phyloP scores from a whole-genome alignment of 1,140 invertebrate species.

The Phenacoccus solenopsis region DNA sequence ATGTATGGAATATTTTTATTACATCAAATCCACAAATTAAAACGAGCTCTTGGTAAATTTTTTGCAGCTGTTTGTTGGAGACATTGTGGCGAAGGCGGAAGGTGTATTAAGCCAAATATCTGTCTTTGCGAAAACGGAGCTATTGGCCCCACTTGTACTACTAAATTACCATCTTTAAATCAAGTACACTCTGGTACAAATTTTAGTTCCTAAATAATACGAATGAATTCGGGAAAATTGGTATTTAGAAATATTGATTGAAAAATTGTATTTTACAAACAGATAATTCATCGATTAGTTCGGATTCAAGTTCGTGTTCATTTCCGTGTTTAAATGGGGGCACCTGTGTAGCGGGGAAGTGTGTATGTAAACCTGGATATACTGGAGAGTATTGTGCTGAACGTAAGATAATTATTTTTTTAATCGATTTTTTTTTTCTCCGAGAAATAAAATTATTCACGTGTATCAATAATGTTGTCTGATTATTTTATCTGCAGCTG shows the following conservation, averaged over 20 bases:
- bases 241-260: too few relatives aligned
- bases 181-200: background rate
- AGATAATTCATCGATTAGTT: background rate
- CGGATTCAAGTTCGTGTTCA: slow-evolving; percentile 38
- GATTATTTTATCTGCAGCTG: slow-evolving; percentile 41
- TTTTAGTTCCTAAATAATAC: too few relatives aligned
- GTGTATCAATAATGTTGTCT: background rate
- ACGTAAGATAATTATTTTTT: too few relatives aligned
- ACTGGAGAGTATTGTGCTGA: slow-evolving; percentile 64
- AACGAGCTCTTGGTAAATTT: slow-evolving; percentile 18
- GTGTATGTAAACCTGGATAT: slow-evolving; percentile 58
- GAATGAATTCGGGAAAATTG: too few relatives aligned
- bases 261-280: background rate
- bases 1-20: background rate
- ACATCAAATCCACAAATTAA: background rate
- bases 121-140: slow-evolving; percentile 58
- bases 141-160: slow-evolving; percentile 19
- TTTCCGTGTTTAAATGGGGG: slow-evolving; percentile 63
- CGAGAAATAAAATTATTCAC: background rate
- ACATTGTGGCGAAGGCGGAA: slow-evolving; percentile 52
- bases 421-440: background rate
- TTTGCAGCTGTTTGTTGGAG: slow-evolving; percentile 59
- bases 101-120: slow-evolving; percentile 68
- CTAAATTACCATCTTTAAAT: background rate
- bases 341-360: slow-evolving; percentile 53